phyloP scores from a whole-genome alignment of 1,140 invertebrate species.

The Ectropis grisescens region DNA sequence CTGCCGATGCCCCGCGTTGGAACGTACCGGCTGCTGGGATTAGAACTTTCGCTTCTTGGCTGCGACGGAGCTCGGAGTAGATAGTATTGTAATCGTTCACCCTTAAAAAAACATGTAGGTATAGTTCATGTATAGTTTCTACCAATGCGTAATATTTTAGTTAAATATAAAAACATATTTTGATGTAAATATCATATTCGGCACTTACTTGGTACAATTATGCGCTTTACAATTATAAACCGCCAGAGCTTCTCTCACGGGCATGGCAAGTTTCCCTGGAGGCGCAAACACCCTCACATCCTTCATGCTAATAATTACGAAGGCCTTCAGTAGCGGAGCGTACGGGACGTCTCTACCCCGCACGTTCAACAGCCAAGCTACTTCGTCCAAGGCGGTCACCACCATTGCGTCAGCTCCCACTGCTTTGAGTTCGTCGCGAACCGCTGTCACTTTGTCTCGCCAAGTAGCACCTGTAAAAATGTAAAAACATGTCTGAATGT shows the following conservation, averaged over 20 bases:
- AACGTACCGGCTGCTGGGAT: slow-evolving; percentile 80
- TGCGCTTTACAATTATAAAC: slow-evolving; percentile 74
- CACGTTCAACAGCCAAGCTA: slow-evolving; percentile 96
- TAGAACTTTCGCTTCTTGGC: slow-evolving; percentile 76
- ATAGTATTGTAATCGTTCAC: slow-evolving; percentile 78
- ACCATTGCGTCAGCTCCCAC: slow-evolving; percentile 83
- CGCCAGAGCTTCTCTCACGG: slow-evolving; percentile 66
- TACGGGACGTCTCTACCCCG: slow-evolving; percentile 91
- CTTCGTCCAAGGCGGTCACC: slow-evolving; percentile 91
- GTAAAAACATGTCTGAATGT: too few relatives aligned
- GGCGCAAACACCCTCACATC: slow-evolving; percentile 76
- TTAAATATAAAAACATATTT: too few relatives aligned
- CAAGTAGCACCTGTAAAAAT: slow-evolving; percentile 73
- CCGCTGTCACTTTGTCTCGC: slow-evolving; percentile 79
- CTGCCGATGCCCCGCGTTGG: slow-evolving; percentile 81
- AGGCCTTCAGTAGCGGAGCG: slow-evolving; percentile 87
- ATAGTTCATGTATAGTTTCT: too few relatives aligned
- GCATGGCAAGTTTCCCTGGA: slow-evolving; percentile 70
- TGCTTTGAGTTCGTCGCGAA: slow-evolving; percentile 77
- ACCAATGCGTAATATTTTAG: too few relatives aligned
- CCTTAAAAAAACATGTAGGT: slow-evolving; percentile 60
- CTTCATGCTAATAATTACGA: slow-evolving; percentile 78
- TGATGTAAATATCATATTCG: too few relatives aligned
- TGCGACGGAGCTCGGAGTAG: slow-evolving; percentile 78
- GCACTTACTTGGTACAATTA: slow-evolving; percentile 76